A percentile compares a stretch with the other conserved stretches of the same genome.
Conservation (phyloP, 2,113 vertebrate genomes). For the Raja brachyura region DNA sequence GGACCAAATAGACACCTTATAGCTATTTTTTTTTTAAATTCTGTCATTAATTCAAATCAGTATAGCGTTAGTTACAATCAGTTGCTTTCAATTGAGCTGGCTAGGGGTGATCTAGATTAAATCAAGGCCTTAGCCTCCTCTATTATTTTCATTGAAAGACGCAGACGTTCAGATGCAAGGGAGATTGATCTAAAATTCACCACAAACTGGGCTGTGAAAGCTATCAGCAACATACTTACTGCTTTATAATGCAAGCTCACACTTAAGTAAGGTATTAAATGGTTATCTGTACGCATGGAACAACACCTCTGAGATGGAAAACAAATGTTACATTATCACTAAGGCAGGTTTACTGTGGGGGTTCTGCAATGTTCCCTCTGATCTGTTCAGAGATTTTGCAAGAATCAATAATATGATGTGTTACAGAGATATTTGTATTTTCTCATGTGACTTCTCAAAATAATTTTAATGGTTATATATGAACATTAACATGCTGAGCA, state of each 20-base stretch:
- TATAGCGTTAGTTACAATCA: too few relatives aligned
- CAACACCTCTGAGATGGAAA: neutral
- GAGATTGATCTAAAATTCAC: neutral
- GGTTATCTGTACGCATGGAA: neutral
- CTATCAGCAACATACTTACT: neutral
- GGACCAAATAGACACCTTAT: too few relatives aligned
- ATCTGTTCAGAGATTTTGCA: neutral
- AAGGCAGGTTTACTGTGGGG: neutral
- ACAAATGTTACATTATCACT: neutral
- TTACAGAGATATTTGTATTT: neutral
- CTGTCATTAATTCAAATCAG: too few relatives aligned
- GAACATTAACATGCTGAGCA: conserved; percentile 6
- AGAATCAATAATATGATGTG: neutral
- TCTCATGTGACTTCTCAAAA: neutral
- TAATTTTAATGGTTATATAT: neutral
- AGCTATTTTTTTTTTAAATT: too few relatives aligned
- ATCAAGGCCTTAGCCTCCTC: neutral
- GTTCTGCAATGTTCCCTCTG: neutral
- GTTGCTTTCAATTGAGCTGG: neutral
- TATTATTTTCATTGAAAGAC: neutral
- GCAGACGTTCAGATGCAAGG: neutral
- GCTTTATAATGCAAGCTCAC: neutral
- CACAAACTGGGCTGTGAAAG: neutral
- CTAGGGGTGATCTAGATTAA: neutral
- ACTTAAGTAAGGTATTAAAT: neutral